Conservation (phyloP, 2,888 invertebrate species). For the Bibio marci region DNA sequence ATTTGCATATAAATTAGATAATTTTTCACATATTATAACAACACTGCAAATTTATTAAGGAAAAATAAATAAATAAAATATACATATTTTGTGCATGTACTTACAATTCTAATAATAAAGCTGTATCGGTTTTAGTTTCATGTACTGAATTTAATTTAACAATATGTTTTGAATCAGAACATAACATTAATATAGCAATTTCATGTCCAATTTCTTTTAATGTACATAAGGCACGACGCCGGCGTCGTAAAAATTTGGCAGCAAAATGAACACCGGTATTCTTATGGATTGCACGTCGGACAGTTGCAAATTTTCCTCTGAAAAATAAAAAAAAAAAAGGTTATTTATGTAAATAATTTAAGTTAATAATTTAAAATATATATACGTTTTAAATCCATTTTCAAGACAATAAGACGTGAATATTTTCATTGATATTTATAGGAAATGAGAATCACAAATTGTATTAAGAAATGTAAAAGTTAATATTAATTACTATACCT, state of each 20-base stretch:
- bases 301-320: constrained; percentile 96
- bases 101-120: constrained; percentile 83
- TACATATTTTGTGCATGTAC: too few species aligned
- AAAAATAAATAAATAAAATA: not conserved
- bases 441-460: too few species aligned
- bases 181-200: constrained; percentile 78
- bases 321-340: constrained; percentile 19
- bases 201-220: constrained; percentile 85
- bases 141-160: constrained; percentile 84
- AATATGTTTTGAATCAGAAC: constrained; percentile 66
- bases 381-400: too few species aligned
- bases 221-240: constrained; percentile 72
- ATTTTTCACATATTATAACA: too few species aligned
- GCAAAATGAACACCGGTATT: constrained; percentile 78
- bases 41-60: too few species aligned
- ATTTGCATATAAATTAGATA: too few species aligned
- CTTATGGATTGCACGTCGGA: constrained; percentile 76
- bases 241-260: constrained; percentile 88
- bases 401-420: too few species aligned
- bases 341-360: too few species aligned
- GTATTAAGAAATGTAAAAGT: too few species aligned
- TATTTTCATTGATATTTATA: too few species aligned
- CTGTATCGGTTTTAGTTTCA: constrained; percentile 54
- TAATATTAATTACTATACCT: too few species aligned
- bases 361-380: too few species aligned